Percentiles rank a stretch among this genome's conserved stretches.
phyloP scores from a whole-genome alignment of 2,113 vertebrate genomes.

The Albula goreensis region DNA sequence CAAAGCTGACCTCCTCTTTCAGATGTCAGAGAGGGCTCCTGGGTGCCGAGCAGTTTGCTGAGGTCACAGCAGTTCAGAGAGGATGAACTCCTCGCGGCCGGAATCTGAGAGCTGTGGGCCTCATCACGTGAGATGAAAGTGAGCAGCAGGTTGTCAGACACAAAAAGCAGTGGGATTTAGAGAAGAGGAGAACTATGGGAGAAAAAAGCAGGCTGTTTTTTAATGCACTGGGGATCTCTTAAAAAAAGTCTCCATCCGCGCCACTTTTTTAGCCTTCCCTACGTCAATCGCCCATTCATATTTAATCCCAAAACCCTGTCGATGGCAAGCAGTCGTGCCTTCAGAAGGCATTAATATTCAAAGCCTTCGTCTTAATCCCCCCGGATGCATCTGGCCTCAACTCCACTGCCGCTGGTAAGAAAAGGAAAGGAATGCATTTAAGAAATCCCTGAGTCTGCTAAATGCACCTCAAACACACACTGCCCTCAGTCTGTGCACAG shows the following conservation, averaged over 20 bases:
- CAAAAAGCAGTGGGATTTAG: background rate
- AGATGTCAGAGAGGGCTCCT: constrained; percentile 25
- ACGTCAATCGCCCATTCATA: constrained; percentile 62
- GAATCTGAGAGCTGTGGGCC: background rate
- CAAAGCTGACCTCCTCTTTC: constrained; percentile 31
- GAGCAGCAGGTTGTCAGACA: background rate
- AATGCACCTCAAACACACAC: background rate
- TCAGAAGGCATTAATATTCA: constrained; percentile 61
- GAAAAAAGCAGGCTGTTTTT: background rate
- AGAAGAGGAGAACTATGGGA: background rate
- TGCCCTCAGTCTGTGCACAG: background rate
- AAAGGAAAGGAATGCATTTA: constrained; percentile 23
- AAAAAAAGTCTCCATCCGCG: constrained; percentile 31
- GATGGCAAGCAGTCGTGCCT: constrained; percentile 46
- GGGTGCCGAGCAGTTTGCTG: constrained; percentile 18
- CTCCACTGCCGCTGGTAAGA: constrained; percentile 35
- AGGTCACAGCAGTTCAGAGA: background rate
- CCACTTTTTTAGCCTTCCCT: constrained; percentile 51
- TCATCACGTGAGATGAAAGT: background rate
- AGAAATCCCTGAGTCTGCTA: constrained; percentile 18
- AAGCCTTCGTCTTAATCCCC: constrained; percentile 44
- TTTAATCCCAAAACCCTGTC: constrained; percentile 53
- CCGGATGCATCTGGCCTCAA: constrained; percentile 40
- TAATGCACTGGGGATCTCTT: constrained; percentile 26
- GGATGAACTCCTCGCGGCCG: background rate